Conservation (phyloP, 2,888 invertebrate genomes). For the Zhuqinia jingwanae region DNA sequence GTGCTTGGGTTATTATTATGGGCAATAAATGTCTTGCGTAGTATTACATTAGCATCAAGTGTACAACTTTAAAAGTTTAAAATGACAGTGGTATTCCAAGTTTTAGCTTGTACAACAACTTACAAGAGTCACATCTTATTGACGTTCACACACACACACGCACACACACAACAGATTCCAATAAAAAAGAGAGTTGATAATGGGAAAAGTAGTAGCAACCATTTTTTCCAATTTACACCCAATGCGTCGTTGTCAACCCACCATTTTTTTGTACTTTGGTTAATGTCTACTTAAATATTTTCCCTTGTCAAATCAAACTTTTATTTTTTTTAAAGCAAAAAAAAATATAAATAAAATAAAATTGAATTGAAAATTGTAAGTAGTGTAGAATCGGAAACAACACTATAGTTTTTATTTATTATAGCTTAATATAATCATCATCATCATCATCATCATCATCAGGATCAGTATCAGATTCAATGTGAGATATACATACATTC, state of each 20-base stretch:
- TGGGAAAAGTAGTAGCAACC: background rate
- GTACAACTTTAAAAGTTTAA: background rate
- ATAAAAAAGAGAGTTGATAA: background rate
- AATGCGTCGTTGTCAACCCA: background rate
- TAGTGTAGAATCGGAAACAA: background rate
- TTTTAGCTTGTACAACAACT: too few relatives aligned
- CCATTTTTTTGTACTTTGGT: constrained; percentile 39
- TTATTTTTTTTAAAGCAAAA: too few relatives aligned
- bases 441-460: too few relatives aligned
- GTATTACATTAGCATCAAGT: constrained; percentile 17
- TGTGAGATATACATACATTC: constrained; percentile 17
- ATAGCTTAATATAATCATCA: background rate
- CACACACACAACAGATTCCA: too few relatives aligned
- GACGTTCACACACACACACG: too few relatives aligned
- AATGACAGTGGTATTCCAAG: too few relatives aligned
- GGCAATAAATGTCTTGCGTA: constrained; percentile 31
- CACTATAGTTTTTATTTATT: too few relatives aligned
- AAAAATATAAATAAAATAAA: too few relatives aligned
- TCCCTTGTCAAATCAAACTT: constrained; percentile 7
- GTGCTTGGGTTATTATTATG: constrained; percentile 3
- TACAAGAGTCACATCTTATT: too few relatives aligned
- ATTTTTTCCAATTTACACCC: background rate
- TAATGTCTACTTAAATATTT: constrained; percentile 26
- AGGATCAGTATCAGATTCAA: constrained; percentile 39
- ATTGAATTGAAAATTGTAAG: too few relatives aligned